Evolutionary conservation across 1,140 invertebrate species (phyloP).

Genomic region (Papilio polytes): DNA sequence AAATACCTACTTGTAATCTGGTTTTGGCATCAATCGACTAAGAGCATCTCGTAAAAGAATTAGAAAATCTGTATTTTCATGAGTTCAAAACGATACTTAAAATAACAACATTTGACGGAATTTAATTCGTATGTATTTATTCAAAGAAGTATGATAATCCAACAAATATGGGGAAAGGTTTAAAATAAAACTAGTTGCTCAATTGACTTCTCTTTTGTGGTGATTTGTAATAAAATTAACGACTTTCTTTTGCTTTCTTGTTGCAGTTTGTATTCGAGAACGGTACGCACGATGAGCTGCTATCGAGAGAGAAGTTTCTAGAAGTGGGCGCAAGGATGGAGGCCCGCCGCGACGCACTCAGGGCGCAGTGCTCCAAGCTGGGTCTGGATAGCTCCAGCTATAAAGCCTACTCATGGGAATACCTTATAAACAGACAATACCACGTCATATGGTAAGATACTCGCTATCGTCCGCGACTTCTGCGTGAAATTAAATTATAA

Average conservation of each 20-base stretch:
- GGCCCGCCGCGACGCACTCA: constrained; percentile 64
- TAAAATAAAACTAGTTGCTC: neutral
- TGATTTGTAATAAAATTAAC: neutral
- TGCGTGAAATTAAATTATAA: neutral
- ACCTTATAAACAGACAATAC: constrained; percentile 91
- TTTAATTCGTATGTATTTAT: no score
- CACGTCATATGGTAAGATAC: constrained; percentile 88
- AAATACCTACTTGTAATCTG: no score
- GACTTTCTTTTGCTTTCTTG: constrained; percentile 50
- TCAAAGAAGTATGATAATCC: no score
- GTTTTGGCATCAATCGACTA: no score
- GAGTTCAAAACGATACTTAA: no score
- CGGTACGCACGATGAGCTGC: constrained; percentile 68
- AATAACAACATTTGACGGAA: no score
- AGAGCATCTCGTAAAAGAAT: no score
- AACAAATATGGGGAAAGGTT: neutral
- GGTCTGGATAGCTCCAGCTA: constrained; percentile 64
- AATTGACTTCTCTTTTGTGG: neutral
- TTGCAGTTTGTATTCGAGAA: constrained; percentile 77
- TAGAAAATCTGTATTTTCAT: no score
- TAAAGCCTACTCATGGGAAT: constrained; percentile 91
- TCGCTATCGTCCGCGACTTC: neutral
- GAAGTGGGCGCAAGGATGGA: constrained; percentile 77
- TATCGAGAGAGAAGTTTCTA: constrained; percentile 69
- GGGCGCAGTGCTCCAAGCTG: constrained; percentile 60